Evolutionary conservation across 2,888 invertebrate species (phyloP).

Genomic region (Volucella inflata): DNA sequence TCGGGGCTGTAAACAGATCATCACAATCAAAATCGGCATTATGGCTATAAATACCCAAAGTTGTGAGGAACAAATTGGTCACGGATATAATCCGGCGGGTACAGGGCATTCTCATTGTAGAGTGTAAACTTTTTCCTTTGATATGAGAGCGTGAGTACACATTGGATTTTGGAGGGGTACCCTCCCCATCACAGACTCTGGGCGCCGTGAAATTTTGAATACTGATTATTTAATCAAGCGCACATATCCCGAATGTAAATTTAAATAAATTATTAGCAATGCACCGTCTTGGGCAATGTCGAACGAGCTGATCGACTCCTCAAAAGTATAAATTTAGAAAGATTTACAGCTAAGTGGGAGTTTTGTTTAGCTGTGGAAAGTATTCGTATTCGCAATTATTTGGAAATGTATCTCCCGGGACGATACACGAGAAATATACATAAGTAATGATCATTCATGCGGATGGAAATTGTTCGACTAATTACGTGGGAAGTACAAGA

Average conservation of each 20-base stretch:
- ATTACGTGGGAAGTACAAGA: constrained; percentile 6
- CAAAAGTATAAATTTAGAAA: constrained; percentile 26
- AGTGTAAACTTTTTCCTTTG: constrained; percentile 38
- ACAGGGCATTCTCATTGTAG: background rate
- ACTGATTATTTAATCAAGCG: constrained; percentile 12
- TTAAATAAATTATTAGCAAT: constrained; percentile 30
- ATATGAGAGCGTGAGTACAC: background rate
- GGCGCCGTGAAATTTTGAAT: constrained; percentile 26
- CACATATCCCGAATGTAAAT: constrained; percentile 18
- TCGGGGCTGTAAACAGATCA: constrained; percentile 30
- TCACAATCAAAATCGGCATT: constrained; percentile 45
- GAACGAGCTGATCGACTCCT: background rate
- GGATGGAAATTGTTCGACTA: background rate
- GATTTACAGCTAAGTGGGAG: background rate
- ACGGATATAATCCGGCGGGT: background rate
- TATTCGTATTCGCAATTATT: constrained; percentile 2
- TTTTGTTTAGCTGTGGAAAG: constrained; percentile 1
- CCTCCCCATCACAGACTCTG: background rate
- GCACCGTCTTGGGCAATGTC: background rate
- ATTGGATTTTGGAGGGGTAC: background rate
- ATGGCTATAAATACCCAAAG: constrained; percentile 45
- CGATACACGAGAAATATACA: background rate
- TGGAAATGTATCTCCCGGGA: background rate
- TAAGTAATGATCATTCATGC: constrained; percentile 13
- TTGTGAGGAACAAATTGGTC: constrained; percentile 22